Base-by-base conservation (phyloP, 2,797 vertebrate genomes). In the Spheniscus humboldti region DNA sequence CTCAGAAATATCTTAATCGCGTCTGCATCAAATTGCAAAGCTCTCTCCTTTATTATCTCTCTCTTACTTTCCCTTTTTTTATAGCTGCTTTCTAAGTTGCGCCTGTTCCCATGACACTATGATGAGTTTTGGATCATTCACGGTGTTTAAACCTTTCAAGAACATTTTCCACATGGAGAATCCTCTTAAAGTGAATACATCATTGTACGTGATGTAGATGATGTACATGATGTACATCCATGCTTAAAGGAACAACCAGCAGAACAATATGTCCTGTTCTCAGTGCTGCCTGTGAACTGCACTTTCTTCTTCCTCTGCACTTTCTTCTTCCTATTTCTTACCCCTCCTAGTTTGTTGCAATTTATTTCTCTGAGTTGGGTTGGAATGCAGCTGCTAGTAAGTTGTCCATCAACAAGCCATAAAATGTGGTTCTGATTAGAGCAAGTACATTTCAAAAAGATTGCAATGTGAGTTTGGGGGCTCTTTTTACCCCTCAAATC, bases 111-210 rank as follows among this genome's bases (percentile, higher is more conserved):
- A 64, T 72, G 78, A 86, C 86, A 77, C 12, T 3, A 30, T 86
- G 86, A 95, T 90, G 88, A 94, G 74, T 96, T 96, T 96, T 90
- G 85, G 82, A 95, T 96, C 92, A 89, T 97, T 97, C 94, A 93
- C 11, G 1, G 72, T 94, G 56, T 97, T 97, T 97, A 97, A 97
- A 96, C 59, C 48, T 95, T 97, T 97, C 96, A 96, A 95, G 94
- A 97, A 94, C 15, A 69, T 97, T 97, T 97, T 98, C 89, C 92
- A 97, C 94, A 84, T 96, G 92, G 95, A 90, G 91, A 97, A 97
- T 94, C 79, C 73, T 97, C 92, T 96, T 93, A 78, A 94, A 96
- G 39, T 74, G 71, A 94, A 92, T 96, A 91, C 80, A 95, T 93
- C 90, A 96, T 77, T 95, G 91, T 97, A 84, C 81, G 79, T 88